Evolutionary conservation across 1,140 invertebrate species (phyloP).

Genomic region (Streblospio benedicti): DNA sequence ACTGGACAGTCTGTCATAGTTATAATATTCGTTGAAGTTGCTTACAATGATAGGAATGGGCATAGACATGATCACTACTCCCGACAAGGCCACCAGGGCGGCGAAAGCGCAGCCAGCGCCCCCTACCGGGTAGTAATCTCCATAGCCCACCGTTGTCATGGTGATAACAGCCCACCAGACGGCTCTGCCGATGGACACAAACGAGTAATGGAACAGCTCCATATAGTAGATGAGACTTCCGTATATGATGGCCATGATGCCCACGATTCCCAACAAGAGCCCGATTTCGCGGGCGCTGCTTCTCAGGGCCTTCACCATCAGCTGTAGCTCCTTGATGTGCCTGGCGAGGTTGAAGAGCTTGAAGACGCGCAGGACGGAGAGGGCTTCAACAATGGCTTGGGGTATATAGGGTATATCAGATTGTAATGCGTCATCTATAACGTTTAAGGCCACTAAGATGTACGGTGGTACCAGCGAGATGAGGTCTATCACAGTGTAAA

Average conservation of each 20-base stretch:
- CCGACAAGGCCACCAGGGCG: constrained; percentile 85
- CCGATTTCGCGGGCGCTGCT: constrained; percentile 42
- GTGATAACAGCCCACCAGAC: constrained; percentile 98
- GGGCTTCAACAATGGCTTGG: too few species aligned
- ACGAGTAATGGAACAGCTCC: constrained; percentile 40
- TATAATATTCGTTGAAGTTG: constrained; percentile 98
- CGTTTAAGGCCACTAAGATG: constrained; percentile 46
- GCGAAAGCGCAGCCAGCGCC: constrained; percentile 84
- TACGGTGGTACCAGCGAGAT: constrained; percentile 50
- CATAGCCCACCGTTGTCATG: constrained; percentile 98
- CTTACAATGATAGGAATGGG: constrained; percentile 96
- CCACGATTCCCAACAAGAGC: constrained; percentile 43
- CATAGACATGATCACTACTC: constrained; percentile 90
- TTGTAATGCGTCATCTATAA: constrained; percentile 40
- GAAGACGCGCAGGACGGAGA: constrained; percentile 42
- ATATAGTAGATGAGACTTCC: constrained; percentile 46
- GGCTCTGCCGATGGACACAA: constrained; percentile 79
- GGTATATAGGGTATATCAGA: constrained; percentile 44
- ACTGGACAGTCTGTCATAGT: too few species aligned
- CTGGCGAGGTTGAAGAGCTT: constrained; percentile 47
- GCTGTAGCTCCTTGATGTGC: constrained; percentile 49
- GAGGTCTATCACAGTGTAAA: constrained; percentile 51
- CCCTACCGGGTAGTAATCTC: constrained; percentile 49
- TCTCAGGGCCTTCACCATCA: constrained; percentile 49
- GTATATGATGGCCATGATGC: constrained; percentile 41